Evolutionary conservation across 2,888 invertebrate genomes (phyloP), one percentile per base, ranked within the genome.

Genomic region (Oscheius sp.): DNA sequence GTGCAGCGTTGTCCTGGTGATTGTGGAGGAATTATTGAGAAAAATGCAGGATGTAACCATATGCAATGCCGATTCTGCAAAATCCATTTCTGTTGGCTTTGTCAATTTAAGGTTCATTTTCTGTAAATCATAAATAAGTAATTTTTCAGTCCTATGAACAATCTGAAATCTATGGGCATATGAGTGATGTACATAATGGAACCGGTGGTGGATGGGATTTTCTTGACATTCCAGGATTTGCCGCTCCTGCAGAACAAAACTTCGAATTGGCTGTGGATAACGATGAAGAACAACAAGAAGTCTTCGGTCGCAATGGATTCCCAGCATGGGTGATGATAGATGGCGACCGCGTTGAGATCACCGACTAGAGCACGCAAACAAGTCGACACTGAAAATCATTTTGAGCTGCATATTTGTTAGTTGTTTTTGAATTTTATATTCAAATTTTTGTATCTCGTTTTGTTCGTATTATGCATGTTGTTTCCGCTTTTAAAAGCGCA

Each of bases 31-130:
- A 43, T 61, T n/a, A 61, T 61, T 21, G 61, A 61, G n/a, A 61
- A 61, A 43, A 21, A 41, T 43, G 61, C 41, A 12, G 61, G 61
- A 5, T 61, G 61, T 43, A 61, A 61, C n/a, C 61, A 61, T 21
- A 18, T 61, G 41, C 43, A 43, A n/a, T 61, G 61, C 21, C 41
- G 12, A 6, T 18, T 61, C 43, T 61, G 61, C 43, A 41, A 43
- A 16, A 61, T 43, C 21, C 61, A 61, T 43, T 61, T 61, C 43
- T 61, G 61, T 43, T 61, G 61, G 61, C 61, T 43, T 7, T 61
- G 61, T 21, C 16, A 61, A 12, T 61, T 61, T 23, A 61, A n/a
- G 21, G 61, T 61, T 18, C 13, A n/a, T 35, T 59, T n/a, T n/a
- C 7, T 16, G 6, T 16, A 52, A 7, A 16, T 59, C 6, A 6